Percentiles rank a stretch among this genome's conserved stretches.
These are phyloP conservation scores for Ceyx margarethae DNA, from an alignment of 2,113 vertebrate genomes.

Conservation along the genomic window DNA sequence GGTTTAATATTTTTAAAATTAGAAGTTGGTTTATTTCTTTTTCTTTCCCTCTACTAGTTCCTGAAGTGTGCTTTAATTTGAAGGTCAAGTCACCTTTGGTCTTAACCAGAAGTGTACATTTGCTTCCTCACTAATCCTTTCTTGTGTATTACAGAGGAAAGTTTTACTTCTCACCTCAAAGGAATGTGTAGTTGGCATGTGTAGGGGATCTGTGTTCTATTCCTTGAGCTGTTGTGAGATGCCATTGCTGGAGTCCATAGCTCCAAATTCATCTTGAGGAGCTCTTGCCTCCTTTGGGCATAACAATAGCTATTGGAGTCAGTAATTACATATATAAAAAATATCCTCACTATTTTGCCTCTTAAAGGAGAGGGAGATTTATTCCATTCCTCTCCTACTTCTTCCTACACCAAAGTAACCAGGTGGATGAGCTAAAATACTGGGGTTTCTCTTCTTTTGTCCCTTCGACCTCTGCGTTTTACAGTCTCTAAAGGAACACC, in stretches of 20 bases:
- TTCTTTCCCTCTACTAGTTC: not conserved
- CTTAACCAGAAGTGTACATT: not conserved
- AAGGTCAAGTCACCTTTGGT: not conserved
- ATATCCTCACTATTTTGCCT: not conserved
- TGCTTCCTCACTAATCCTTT: conserved; percentile 4
- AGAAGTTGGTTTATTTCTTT: not conserved
- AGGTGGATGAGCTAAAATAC: not conserved
- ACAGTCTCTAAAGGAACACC: not conserved
- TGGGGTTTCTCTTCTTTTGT: not conserved
- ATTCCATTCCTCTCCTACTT: not conserved
- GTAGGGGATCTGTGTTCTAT: conserved; percentile 6
- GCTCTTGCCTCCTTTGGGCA: not conserved
- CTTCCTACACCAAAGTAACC: not conserved
- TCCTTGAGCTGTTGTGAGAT: conserved; percentile 23
- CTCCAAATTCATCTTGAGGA: not conserved
- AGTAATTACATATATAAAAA: not conserved
- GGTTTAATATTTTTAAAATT: not conserved
- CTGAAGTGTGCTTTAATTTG: not conserved
- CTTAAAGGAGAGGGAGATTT: not conserved
- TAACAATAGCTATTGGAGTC: not conserved
- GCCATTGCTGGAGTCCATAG: not conserved
- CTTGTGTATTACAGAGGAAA: not conserved
- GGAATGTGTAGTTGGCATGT: conserved; percentile 43
- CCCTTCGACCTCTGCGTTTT: not conserved
- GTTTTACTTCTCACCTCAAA: conserved; percentile 35